Base-by-base conservation (phyloP, 2,113 vertebrate species). In the Forbesichthys agassizii region DNA sequence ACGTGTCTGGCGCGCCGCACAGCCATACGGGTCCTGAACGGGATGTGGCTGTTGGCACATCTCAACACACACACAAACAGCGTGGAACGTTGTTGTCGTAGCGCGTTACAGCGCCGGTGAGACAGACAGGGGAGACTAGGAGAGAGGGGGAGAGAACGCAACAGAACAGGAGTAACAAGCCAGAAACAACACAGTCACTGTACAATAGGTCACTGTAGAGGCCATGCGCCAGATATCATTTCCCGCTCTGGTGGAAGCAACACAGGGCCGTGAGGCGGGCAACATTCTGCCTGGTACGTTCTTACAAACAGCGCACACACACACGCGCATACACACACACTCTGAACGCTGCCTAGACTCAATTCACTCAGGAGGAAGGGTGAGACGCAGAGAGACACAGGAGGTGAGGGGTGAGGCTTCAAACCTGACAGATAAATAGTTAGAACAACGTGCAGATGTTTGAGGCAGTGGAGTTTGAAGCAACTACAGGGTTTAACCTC, bases 51-150 rank as follows among this genome's bases (percentile, higher is more conserved):
- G 76, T 82, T 81, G 79, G 81, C 79, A 81, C 27, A 27, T 27
- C 27, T 60, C 48, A n/a, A 18, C 46, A 27, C 2, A 59, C 27
- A 27, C 27, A 3, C 27, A 27, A 1, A 27, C 27, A 27, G 36
- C 33, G 68, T 61, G 81, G 78, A 33, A 33, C 85, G 87, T 84
- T 83, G 81, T 61, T 77, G 78, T 77, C 27, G 27, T 3, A 27
- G 27, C 27, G 62, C 27, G 74, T 86, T 83, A 86, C 69, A 58
- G 74, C 56, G 80, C 68, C 55, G 74, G 81, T 88, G 86, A 83
- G 83, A 86, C 79, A 82, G 79, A 78, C 76, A 71, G 51, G 5
- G 69, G 6, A 68, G 67, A 85, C 69, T 61, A 72, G 61, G 42
- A 73, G 55, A 71, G 68, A 54, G 48, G 71, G 52, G 66, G 58